Evolutionary conservation across 2,797 vertebrate genomes (phyloP).

Genomic region (Gallinago stenura): DNA sequence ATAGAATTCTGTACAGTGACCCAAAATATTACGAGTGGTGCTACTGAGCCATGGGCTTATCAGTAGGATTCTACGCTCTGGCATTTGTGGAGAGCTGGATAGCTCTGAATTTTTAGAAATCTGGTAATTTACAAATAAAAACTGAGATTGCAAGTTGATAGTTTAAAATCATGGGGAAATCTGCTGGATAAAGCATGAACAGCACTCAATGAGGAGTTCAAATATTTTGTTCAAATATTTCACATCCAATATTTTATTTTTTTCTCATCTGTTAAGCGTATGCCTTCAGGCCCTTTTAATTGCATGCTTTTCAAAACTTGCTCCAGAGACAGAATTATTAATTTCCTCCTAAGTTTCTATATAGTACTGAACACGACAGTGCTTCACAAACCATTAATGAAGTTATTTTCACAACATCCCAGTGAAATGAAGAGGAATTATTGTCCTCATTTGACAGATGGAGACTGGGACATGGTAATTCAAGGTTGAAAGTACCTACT

Average conservation of each 20-base stretch:
- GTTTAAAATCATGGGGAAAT: neutral
- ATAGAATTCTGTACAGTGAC: neutral
- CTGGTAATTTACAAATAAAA: neutral
- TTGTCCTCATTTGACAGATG: conserved; percentile 26
- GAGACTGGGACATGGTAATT: neutral
- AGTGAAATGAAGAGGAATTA: conserved; percentile 19
- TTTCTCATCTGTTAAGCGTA: neutral
- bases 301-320: conserved; percentile 40
- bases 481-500: conserved; percentile 1
- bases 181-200: neutral
- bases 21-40: neutral
- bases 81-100: neutral
- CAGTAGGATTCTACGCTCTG: neutral
- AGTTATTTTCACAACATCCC: conserved; percentile 45
- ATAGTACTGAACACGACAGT: neutral
- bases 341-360: conserved; percentile 37
- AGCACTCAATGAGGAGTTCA: neutral
- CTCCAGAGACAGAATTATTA: conserved; percentile 43
- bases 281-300: conserved; percentile 23
- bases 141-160: neutral
- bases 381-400: conserved; percentile 45
- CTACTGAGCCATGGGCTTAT: neutral
- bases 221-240: conserved; percentile 2
- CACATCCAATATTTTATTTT: neutral
- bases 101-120: neutral